Conservation (phyloP, 2,888 invertebrate genomes). For the Apocheima hispidaria region DNA sequence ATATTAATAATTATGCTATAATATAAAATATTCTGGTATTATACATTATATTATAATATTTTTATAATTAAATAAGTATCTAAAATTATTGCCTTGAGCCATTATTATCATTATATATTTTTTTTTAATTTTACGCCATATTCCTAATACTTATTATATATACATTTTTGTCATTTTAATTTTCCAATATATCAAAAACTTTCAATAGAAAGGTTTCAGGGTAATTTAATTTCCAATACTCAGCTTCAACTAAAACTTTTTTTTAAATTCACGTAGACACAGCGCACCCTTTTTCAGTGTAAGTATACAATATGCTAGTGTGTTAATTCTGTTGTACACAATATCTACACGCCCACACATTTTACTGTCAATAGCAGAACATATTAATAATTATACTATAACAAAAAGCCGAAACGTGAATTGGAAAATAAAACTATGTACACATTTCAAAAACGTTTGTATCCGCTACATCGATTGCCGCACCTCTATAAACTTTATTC, state of each 20-base stretch:
- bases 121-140: no score
- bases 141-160: not conserved
- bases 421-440: not conserved
- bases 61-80: not conserved
- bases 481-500: slow-evolving; percentile 7
- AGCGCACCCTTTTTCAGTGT: no score
- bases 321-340: no score
- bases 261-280: no score
- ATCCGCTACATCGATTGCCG: not conserved
- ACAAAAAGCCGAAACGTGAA: no score
- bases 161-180: not conserved
- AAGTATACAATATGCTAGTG: no score
- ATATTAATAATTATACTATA: no score
- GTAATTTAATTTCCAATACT: not conserved
- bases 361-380: no score
- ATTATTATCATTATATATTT: no score
- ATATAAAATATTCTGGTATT: not conserved
- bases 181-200: not conserved
- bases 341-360: no score
- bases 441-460: not conserved
- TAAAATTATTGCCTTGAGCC: not conserved
- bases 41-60: not conserved
- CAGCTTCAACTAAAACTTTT: no score
- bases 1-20: no score
- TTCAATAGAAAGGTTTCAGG: not conserved